These are phyloP conservation scores for Scaptomyza caliginosa DNA, from an alignment of 2,888 invertebrate genomes.

Conservation along the genomic window DNA sequence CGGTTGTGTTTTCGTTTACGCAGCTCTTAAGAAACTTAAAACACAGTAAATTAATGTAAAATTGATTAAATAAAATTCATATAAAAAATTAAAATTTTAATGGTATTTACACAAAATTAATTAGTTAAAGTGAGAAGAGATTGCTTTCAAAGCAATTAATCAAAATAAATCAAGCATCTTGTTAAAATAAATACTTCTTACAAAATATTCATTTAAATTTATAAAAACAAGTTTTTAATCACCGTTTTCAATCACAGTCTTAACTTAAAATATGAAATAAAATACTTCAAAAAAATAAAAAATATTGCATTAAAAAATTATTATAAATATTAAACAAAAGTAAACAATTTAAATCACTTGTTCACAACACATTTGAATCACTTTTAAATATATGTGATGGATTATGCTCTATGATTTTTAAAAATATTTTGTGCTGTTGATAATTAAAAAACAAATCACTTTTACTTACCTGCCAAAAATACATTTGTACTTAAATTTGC, in stretches of 20 bases:
- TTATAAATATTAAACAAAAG: not conserved
- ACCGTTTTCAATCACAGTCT: too few relatives aligned
- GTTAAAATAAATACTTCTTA: too few relatives aligned
- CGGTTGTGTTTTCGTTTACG: slow-evolving; percentile 61
- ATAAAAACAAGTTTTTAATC: too few relatives aligned
- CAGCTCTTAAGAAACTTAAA: slow-evolving; percentile 5
- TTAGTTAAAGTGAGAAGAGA: not conserved
- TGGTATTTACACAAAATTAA: not conserved
- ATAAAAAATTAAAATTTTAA: not conserved
- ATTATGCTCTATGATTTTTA: not conserved
- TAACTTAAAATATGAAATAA: too few relatives aligned
- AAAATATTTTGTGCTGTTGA: not conserved
- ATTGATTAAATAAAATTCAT: not conserved
- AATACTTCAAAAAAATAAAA: too few relatives aligned
- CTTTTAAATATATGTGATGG: not conserved
- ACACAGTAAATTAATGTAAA: not conserved
- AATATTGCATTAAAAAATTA: too few relatives aligned
- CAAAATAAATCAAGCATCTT: too few relatives aligned
- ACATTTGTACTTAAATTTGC: not conserved
- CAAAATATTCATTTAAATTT: too few relatives aligned
- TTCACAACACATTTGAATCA: not conserved
- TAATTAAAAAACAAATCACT: not conserved
- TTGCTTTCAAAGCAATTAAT: not conserved
- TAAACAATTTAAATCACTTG: not conserved
- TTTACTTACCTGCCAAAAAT: slow-evolving; percentile 12